A percentile compares a stretch with the other conserved stretches of the same genome.
Evolutionary conservation across 2,797 vertebrate species (phyloP).

Genomic region (Gymnoscopelus microlampas): DNA sequence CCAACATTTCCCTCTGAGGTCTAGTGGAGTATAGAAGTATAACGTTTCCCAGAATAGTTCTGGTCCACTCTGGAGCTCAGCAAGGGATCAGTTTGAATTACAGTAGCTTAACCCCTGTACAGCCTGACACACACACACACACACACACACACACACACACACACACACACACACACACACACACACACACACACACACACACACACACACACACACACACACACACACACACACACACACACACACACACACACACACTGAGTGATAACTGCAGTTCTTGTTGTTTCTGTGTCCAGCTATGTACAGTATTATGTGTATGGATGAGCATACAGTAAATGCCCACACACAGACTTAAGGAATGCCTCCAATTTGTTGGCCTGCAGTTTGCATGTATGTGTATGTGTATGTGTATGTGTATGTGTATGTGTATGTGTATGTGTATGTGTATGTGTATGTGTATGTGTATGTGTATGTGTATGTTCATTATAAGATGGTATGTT

Average conservation of each 20-base stretch:
- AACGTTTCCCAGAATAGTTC: slow-evolving; percentile 66
- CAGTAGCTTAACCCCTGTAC: slow-evolving; percentile 77
- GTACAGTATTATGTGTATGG: not conserved
- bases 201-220: slow-evolving; percentile 19
- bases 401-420: not conserved
- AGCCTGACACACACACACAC: slow-evolving; percentile 35
- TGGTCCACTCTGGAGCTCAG: slow-evolving; percentile 54
- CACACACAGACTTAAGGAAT: no score
- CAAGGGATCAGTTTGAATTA: slow-evolving; percentile 60
- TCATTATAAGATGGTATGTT: no score
- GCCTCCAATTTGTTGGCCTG: no score
- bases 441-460: slow-evolving; percentile 4
- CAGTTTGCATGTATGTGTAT: no score
- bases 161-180: slow-evolving; percentile 18
- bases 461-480: not conserved
- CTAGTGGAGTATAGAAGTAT: no score
- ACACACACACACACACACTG: slow-evolving; percentile 16
- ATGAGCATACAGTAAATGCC: not conserved
- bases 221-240: slow-evolving; percentile 11
- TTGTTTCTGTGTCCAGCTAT: not conserved
- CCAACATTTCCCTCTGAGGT: no score
- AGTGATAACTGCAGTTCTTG: not conserved
- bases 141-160: slow-evolving; percentile 21
- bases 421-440: not conserved
- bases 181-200: slow-evolving; percentile 23